A percentile compares a stretch with the other conserved stretches of the same genome.
Evolutionary conservation across 1,140 invertebrate species (phyloP).

Genomic region (Bombus superbus): DNA sequence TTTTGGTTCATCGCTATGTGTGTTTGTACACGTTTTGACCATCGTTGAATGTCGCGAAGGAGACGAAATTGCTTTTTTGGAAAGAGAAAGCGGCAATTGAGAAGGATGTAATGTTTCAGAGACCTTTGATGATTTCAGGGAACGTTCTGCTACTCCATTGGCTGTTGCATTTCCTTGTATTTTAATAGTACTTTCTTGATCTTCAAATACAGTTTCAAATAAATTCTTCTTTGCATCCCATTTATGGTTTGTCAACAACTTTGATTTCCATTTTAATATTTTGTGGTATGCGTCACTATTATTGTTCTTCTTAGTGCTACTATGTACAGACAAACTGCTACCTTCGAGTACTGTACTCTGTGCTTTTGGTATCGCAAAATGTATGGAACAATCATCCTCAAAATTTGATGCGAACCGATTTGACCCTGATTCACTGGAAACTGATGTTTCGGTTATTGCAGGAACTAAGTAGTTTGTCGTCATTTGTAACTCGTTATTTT

Average conservation of each 20-base stretch:
- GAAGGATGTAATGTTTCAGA: no score
- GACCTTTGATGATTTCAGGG: neutral
- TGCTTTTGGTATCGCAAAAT: neutral
- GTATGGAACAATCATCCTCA: neutral
- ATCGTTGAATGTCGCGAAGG: neutral
- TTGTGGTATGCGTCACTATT: neutral
- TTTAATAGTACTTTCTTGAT: neutral
- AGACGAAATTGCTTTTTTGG: neutral
- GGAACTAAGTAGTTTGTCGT: neutral
- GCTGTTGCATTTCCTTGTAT: neutral
- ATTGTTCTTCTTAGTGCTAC: neutral
- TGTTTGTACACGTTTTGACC: neutral
- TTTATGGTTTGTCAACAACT: neutral
- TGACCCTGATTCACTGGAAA: neutral
- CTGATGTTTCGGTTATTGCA: neutral
- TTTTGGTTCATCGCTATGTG: neutral
- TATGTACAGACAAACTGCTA: neutral
- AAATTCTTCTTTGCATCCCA: neutral
- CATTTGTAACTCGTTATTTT: neutral
- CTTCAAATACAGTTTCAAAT: constrained; percentile 4
- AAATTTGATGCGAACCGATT: neutral
- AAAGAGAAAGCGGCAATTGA: neutral
- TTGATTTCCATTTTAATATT: constrained; percentile 10
- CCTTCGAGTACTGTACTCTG: neutral
- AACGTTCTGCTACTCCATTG: neutral